Percentiles rank a stretch among this genome's conserved stretches.
phyloP scores from a whole-genome alignment of 2,888 invertebrate species.

The Calliphora vomitoria region DNA sequence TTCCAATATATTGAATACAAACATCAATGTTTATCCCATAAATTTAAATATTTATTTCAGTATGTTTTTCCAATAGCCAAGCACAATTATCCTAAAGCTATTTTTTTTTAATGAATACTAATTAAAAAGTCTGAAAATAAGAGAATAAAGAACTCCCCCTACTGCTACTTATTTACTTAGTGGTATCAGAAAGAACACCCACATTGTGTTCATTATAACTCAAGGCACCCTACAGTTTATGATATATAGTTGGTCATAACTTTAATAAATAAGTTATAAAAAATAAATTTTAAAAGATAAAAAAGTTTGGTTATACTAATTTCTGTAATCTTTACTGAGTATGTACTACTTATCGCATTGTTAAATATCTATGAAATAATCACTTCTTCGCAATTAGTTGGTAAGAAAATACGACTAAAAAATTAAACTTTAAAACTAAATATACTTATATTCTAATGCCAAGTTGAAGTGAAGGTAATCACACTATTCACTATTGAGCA shows the following conservation, averaged over 20 bases:
- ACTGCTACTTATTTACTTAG: conserved; percentile 27
- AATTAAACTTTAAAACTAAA: no score
- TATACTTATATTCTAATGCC: no score
- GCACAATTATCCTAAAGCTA: conserved; percentile 52
- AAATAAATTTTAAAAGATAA: background rate
- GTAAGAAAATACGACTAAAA: no score
- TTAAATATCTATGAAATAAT: no score
- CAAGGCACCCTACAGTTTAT: conserved; percentile 32
- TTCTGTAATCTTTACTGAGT: no score
- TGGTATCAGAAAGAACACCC: conserved; percentile 57
- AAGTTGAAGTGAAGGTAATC: no score
- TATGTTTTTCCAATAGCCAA: conserved; percentile 15
- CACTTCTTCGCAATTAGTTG: no score
- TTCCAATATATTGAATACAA: background rate
- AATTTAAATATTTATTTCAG: background rate
- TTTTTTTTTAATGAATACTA: conserved; percentile 58
- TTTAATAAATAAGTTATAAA: no score
- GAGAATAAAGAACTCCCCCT: conserved; percentile 16
- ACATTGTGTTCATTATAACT: conserved; percentile 46
- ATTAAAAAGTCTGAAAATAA: conserved; percentile 54
- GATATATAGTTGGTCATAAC: no score
- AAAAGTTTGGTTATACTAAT: no score
- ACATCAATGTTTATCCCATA: background rate
- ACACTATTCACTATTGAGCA: no score
- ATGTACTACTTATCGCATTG: no score